Evolutionary conservation across 2,113 vertebrate species (phyloP), one percentile per base, ranked within the genome.

Genomic region (Mesocricetus auratus): DNA sequence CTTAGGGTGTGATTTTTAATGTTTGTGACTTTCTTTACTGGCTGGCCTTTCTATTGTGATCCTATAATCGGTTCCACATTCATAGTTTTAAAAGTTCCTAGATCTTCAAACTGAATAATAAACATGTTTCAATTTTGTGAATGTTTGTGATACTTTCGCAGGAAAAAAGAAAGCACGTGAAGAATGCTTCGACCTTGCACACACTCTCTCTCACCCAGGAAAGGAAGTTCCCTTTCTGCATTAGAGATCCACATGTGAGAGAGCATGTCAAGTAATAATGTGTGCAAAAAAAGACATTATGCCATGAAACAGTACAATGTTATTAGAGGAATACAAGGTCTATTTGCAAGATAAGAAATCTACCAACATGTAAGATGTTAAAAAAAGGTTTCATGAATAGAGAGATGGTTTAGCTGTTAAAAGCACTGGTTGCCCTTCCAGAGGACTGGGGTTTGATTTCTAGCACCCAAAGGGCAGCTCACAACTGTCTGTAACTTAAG

Each of bases 341-440:
- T 7, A 82, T 74, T 77, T 9, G 26, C 24, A 86, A 5, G 74
- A 92, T 7, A 87, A 93, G 86, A 69, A 91, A 64, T 24, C 26
- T 39, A 90, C 1, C n/a, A 26, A 94, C 94, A 83, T 83, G 62
- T 82, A 94, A 94, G 90, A 86, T 21, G 83, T 87, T 82, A 77
- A 91, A 95, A 91, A 86, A 60, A 62, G 13, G 13, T 62, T 62
- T 58, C 36, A 81, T 58, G n/a, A n/a, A 3, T 62, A 7, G n/a
- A 42, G 22, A 62, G 81, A 42, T 26, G 7, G 24, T 58, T 83
- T 15, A 62, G 39, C 21, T 10, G 12, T 10, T 42, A 42, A 74
- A 10, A 68, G 10, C 24, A 39, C 24, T 62, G n/a, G 24, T 39
- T 62, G 81, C 81, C 26, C n/a, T 39, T 42, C 24, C 56, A 42